Conservation (phyloP, 2,888 invertebrate species). For the Drosophila subsilvestris region DNA sequence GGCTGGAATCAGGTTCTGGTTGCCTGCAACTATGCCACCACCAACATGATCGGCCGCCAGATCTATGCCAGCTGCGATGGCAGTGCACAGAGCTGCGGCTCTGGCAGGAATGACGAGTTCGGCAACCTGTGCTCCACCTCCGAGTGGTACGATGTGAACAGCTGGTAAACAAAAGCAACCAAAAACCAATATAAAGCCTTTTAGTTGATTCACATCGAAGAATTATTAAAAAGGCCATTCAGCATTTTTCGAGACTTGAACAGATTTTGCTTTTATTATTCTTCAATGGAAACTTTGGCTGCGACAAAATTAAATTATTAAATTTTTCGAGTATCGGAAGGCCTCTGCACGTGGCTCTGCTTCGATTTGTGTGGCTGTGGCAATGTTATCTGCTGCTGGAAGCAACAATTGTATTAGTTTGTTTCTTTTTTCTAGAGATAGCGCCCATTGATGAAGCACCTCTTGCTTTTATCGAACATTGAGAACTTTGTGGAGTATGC, state of each 20-base stretch:
- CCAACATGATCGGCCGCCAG: constrained; percentile 42
- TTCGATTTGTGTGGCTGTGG: neutral
- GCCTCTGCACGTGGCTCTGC: neutral
- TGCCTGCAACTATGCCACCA: constrained; percentile 56
- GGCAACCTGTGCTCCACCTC: constrained; percentile 36
- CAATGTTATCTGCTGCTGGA: no score
- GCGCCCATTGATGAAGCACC: neutral
- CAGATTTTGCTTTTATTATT: neutral
- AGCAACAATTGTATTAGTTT: neutral
- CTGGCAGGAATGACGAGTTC: constrained; percentile 36
- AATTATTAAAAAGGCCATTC: neutral
- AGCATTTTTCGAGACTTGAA: neutral
- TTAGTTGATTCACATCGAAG: no score
- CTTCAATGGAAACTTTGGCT: neutral
- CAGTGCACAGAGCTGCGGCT: constrained; percentile 34
- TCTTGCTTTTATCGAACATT: neutral
- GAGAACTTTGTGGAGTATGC: neutral
- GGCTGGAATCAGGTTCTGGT: constrained; percentile 45
- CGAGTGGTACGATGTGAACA: constrained; percentile 46
- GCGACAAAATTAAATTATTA: neutral
- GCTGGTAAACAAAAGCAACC: constrained; percentile 21
- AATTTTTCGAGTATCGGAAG: neutral
- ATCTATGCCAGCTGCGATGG: constrained; percentile 48
- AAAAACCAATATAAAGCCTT: neutral
- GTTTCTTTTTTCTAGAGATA: neutral